Percentiles rank a stretch among this genome's conserved stretches.
Conservation (phyloP, 2,113 vertebrate species). For the Prolemur simus region DNA sequence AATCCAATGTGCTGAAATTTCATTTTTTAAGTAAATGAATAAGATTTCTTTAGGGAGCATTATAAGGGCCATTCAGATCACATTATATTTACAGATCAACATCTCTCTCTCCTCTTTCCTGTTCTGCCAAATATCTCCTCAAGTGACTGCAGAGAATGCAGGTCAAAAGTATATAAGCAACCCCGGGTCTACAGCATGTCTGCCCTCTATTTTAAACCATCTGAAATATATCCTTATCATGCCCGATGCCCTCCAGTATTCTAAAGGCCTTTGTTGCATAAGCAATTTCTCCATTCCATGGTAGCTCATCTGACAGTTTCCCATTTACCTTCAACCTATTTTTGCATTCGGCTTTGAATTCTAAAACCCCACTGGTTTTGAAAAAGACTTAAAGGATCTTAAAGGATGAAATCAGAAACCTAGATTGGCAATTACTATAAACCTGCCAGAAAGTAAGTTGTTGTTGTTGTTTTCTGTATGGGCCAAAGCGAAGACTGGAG, state of each 20-base stretch:
- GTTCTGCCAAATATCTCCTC: not conserved
- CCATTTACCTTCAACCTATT: conserved; percentile 66
- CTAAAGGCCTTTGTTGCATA: conserved; percentile 56
- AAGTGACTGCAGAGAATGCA: not conserved
- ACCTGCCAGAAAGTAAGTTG: not conserved
- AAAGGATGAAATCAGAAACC: conserved; percentile 63
- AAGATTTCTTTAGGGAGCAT: not conserved
- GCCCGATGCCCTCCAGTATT: not conserved
- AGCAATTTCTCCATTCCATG: conserved; percentile 1
- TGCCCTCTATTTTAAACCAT: conserved; percentile 32
- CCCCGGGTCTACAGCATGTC: not conserved
- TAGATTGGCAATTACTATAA: conserved; percentile 64
- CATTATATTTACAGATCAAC: not conserved
- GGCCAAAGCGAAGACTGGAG: not conserved
- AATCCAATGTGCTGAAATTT: not conserved
- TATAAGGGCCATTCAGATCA: not conserved
- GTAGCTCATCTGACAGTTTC: conserved; percentile 68
- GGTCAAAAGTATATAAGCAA: conserved; percentile 25
- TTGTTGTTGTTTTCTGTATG: not conserved
- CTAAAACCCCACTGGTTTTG: conserved; percentile 66
- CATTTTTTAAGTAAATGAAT: not conserved
- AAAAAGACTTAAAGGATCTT: conserved; percentile 67
- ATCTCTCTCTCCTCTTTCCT: not conserved
- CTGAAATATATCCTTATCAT: conserved; percentile 46
- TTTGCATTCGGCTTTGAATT: conserved; percentile 58